Percentiles rank a stretch among this genome's conserved stretches.
Evolutionary conservation across 2,888 invertebrate genomes (phyloP).

Genomic region (Dynastes hyllus): DNA sequence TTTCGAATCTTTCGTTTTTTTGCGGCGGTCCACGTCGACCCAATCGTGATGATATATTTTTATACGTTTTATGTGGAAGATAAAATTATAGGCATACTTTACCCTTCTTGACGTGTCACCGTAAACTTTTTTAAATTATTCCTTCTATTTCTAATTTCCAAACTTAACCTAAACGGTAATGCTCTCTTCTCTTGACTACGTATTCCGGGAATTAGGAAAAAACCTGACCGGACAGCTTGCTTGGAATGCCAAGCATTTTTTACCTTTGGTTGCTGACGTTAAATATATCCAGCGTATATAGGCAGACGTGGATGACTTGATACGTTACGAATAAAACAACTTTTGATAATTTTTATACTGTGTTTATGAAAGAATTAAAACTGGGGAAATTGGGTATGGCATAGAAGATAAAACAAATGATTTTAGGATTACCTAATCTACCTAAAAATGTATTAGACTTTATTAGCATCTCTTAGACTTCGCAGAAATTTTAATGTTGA

Average conservation of each 20-base stretch:
- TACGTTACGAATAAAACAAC: neutral
- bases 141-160: conserved; percentile 23
- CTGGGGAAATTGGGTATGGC: no score
- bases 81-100: neutral
- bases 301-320: conserved; percentile 1
- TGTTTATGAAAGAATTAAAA: no score
- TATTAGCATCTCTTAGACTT: no score
- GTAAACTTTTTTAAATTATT: conserved; percentile 19
- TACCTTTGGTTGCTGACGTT: conserved; percentile 19
- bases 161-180: conserved; percentile 11
- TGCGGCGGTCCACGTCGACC: no score
- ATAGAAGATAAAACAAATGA: no score
- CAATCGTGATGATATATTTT: conserved; percentile 8
- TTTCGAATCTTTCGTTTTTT: neutral
- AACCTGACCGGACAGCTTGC: conserved; percentile 40
- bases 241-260: conserved; percentile 34
- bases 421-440: no score
- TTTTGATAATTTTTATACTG: neutral
- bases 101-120: conserved; percentile 11
- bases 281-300: conserved; percentile 5
- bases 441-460: no score
- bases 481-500: no score
- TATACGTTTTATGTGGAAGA: neutral
- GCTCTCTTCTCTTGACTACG: neutral
- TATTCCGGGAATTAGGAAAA: conserved; percentile 41